These are phyloP conservation scores for Druon quercuslanigerum DNA, from an alignment of 1,140 invertebrate species.

Conservation along the genomic window DNA sequence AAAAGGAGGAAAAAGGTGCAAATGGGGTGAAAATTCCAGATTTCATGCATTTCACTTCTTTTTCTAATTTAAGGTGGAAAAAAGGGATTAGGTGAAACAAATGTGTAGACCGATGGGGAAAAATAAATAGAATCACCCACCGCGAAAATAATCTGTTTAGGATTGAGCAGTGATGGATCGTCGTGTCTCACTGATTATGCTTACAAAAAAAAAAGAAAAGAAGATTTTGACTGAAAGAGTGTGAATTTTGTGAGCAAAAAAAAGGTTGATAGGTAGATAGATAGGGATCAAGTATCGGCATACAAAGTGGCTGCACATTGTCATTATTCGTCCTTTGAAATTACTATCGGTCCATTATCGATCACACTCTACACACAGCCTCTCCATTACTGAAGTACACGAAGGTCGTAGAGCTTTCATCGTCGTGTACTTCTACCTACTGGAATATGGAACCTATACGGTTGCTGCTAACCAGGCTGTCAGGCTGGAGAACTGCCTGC, in stretches of 20 bases:
- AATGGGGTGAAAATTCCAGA: too few species aligned
- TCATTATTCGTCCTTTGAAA: constrained; percentile 28
- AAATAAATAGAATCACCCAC: too few species aligned
- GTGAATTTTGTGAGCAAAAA: constrained; percentile 5
- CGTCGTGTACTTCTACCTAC: constrained; percentile 41
- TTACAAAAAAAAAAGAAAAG: too few species aligned
- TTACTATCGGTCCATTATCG: constrained; percentile 49
- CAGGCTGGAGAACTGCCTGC: constrained; percentile 45
- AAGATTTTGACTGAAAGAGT: not conserved
- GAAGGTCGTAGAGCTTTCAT: constrained; percentile 27
- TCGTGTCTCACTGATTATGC: not conserved
- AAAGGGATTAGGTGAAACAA: too few species aligned
- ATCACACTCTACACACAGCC: constrained; percentile 45
- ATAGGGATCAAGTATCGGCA: constrained; percentile 14
- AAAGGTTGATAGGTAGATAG: not conserved
- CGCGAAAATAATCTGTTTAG: too few species aligned
- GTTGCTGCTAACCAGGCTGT: constrained; percentile 44
- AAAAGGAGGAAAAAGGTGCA: too few species aligned
- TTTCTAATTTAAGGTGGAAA: too few species aligned
- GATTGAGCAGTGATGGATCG: too few species aligned
- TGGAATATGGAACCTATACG: not conserved
- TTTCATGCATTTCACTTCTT: too few species aligned
- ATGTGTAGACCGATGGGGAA: too few species aligned
- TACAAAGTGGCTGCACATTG: constrained; percentile 27
- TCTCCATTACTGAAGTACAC: constrained; percentile 59